Conservation (phyloP, 2,888 invertebrate species). For the Nomada goodeniana region DNA sequence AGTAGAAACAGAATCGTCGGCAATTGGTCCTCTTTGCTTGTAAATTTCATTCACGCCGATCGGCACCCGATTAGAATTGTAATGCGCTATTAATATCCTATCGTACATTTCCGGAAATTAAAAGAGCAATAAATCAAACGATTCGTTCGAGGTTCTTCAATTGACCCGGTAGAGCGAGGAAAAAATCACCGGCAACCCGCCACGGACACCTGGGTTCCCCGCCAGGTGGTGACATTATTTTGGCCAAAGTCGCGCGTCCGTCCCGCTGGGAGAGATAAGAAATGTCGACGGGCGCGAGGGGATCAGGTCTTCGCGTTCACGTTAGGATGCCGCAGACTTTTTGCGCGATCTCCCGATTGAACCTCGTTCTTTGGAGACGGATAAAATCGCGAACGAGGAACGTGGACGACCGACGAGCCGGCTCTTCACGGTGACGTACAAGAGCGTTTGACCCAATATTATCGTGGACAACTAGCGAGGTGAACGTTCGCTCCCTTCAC, state of each 20-base stretch:
- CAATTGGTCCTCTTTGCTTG: no score
- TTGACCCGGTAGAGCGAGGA: neutral
- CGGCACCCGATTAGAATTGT: neutral
- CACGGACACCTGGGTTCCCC: neutral
- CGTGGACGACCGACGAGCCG: neutral
- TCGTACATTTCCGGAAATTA: neutral
- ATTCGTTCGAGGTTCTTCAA: neutral
- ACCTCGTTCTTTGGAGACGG: neutral
- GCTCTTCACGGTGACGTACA: slow-evolving; percentile 3
- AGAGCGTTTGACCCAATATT: slow-evolving; percentile 18
- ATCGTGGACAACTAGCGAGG: slow-evolving; percentile 15
- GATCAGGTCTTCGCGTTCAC: neutral
- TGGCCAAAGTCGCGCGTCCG: neutral
- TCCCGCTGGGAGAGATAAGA: neutral
- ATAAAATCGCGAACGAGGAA: neutral
- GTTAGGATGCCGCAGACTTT: neutral
- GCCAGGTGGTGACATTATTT: slow-evolving; percentile 10
- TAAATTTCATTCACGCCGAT: neutral
- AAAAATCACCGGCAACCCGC: neutral
- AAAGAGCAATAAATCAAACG: neutral
- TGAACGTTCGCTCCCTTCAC: slow-evolving; percentile 7
- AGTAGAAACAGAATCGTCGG: neutral
- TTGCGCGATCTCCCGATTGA: neutral
- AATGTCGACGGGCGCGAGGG: neutral
- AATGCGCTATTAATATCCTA: no score